phyloP scores from a whole-genome alignment of 2,113 vertebrate species.

The Camelus bactrianus region DNA sequence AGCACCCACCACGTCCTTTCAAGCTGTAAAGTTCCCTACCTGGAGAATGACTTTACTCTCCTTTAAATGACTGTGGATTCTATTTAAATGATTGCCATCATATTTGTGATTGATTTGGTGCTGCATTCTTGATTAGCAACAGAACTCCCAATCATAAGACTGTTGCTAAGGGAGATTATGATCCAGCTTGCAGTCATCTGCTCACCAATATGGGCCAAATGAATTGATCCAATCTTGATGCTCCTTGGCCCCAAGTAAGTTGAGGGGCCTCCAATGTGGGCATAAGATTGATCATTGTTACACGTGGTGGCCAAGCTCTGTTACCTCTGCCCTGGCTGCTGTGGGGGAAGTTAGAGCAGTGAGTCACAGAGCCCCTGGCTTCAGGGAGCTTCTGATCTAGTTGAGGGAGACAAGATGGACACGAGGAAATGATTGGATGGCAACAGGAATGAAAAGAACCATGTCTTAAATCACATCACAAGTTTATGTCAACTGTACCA shows the following conservation, averaged over 20 bases:
- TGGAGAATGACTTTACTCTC: conserved; percentile 1
- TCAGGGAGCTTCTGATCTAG: conserved; percentile 4
- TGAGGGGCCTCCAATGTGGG: neutral
- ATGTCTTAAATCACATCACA: neutral
- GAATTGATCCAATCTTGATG: neutral
- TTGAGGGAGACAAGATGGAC: neutral
- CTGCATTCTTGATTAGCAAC: conserved; percentile 38
- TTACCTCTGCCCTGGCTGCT: neutral
- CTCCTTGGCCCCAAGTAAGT: neutral
- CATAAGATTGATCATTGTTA: neutral
- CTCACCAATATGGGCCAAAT: neutral
- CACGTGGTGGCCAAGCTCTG: neutral
- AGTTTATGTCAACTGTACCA: neutral
- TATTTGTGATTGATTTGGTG: conserved; percentile 25
- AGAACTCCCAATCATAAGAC: neutral
- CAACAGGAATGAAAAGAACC: neutral
- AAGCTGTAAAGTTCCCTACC: neutral
- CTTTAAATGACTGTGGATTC: neutral
- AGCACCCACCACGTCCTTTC: neutral
- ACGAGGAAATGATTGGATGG: neutral
- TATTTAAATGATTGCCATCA: neutral
- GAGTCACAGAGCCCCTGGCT: neutral
- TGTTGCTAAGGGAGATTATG: conserved; percentile 37
- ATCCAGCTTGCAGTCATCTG: neutral
- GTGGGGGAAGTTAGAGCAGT: neutral